These are phyloP conservation scores for Laothoe populi DNA, from an alignment of 2,888 invertebrate genomes.

Conservation along the genomic window DNA sequence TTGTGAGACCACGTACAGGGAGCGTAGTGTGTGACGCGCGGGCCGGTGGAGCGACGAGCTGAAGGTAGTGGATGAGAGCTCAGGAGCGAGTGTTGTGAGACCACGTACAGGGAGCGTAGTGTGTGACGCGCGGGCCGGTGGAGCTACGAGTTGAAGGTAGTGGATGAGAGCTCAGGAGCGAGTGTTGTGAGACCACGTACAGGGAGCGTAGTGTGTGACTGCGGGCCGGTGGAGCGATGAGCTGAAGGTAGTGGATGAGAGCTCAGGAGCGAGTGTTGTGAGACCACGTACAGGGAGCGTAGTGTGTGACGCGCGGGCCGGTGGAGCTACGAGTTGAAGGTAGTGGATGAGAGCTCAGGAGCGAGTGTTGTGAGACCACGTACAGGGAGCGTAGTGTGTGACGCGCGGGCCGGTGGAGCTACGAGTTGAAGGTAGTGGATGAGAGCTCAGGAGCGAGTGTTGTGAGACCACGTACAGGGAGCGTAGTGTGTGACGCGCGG, in stretches of 20 bases:
- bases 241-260: too few species aligned
- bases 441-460: background rate
- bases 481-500: constrained; percentile 5
- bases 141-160: constrained; percentile 15
- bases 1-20: background rate
- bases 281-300: constrained; percentile 10
- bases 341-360: constrained; percentile 7
- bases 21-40: constrained; percentile 5
- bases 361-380: too few species aligned
- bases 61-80: constrained; percentile 13
- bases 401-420: too few species aligned
- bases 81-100: constrained; percentile 12
- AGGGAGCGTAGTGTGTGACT: too few species aligned
- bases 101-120: constrained; percentile 2
- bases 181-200: too few species aligned
- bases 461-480: background rate
- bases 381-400: constrained; percentile 10
- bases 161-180: too few species aligned
- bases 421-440: background rate
- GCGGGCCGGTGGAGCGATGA: too few species aligned
- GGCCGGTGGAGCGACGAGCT: constrained; percentile 16
- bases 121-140: constrained; percentile 13
- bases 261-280: constrained; percentile 16
- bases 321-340: too few species aligned
- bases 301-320: constrained; percentile 1